Evolutionary conservation across 2,797 vertebrate species (phyloP).

Genomic region (Apogon hyalosoma): DNA sequence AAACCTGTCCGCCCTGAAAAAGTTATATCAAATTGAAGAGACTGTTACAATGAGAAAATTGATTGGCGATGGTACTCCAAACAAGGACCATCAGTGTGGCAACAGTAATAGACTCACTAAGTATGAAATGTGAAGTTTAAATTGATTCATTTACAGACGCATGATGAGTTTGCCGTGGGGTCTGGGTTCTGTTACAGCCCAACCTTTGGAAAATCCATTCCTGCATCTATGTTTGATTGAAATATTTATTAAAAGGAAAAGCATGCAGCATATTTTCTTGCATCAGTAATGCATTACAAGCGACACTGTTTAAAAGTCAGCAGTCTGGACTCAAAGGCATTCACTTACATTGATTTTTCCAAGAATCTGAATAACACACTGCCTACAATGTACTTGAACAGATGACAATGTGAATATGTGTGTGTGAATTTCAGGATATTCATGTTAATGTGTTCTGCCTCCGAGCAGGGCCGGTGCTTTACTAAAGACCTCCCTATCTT

Average conservation of each 20-base stretch:
- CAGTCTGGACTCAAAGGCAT: conserved; percentile 20
- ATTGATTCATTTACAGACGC: neutral
- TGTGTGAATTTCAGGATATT: conserved; percentile 2
- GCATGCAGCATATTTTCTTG: neutral
- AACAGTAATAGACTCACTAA: neutral
- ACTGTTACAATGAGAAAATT: neutral
- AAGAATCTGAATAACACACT: conserved; percentile 10
- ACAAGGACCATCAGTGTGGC: neutral
- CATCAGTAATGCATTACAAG: conserved; percentile 17
- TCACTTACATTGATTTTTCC: conserved; percentile 28
- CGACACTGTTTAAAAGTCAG: conserved; percentile 10
- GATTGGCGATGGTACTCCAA: neutral
- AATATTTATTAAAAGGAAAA: conserved; percentile 7
- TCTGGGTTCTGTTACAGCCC: neutral
- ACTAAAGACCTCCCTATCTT: conserved; percentile 47
- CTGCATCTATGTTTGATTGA: neutral
- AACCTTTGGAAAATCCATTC: conserved; percentile 2
- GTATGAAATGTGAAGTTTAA: neutral
- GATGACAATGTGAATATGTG: conserved; percentile 2
- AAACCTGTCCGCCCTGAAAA: neutral
- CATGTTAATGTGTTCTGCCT: conserved; percentile 4
- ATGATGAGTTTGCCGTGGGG: neutral
- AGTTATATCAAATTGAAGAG: neutral
- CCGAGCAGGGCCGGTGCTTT: conserved; percentile 18
- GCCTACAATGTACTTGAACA: conserved; percentile 6